Conservation (phyloP, 2,113 vertebrate genomes). For the Scalopus aquaticus region DNA sequence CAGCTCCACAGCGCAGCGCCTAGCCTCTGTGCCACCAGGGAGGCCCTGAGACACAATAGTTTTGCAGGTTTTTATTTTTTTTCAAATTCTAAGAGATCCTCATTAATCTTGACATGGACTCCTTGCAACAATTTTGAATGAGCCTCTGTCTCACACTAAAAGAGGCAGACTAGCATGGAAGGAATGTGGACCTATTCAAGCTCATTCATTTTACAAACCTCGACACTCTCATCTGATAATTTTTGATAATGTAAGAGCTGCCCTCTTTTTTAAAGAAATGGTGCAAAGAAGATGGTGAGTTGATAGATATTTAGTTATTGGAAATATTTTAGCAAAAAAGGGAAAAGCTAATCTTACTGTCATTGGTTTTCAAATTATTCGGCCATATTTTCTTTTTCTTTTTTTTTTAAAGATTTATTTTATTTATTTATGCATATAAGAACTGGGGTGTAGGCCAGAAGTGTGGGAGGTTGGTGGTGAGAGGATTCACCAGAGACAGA, state of each 20-base stretch:
- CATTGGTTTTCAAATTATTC: constrained; percentile 1
- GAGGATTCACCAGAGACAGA: too few relatives aligned
- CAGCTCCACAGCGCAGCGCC: too few relatives aligned
- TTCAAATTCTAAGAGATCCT: neutral
- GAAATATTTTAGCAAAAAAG: neutral
- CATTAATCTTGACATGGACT: neutral
- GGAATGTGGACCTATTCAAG: neutral
- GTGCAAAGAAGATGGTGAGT: neutral
- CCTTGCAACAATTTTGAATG: neutral
- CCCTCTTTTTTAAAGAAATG: neutral
- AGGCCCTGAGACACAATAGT: neutral
- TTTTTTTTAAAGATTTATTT: too few relatives aligned
- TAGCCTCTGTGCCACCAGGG: too few relatives aligned
- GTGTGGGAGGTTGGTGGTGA: too few relatives aligned
- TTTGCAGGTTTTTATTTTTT: neutral
- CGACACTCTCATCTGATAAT: neutral
- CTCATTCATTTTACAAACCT: neutral
- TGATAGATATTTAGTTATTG: neutral
- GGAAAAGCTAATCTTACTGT: neutral
- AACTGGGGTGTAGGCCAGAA: too few relatives aligned
- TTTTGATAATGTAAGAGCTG: neutral
- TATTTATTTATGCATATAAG: too few relatives aligned
- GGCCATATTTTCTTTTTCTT: neutral
- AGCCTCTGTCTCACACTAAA: neutral
- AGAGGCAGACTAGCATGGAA: neutral